Evolutionary conservation across 2,113 vertebrate genomes (phyloP).

Genomic region (Syngnathoides biaculeatus): DNA sequence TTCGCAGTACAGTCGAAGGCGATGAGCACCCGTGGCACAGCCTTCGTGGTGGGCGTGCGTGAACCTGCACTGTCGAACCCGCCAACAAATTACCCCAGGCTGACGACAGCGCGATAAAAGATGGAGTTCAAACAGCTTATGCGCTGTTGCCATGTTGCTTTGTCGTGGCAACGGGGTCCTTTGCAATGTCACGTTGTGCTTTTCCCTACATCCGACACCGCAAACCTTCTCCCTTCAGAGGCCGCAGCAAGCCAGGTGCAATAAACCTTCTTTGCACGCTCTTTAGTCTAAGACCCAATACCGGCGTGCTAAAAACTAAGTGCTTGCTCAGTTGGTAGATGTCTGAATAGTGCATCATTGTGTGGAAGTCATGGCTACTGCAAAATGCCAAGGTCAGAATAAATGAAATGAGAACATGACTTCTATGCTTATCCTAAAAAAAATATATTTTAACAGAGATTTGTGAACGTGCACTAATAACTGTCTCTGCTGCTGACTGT

Average conservation of each 20-base stretch:
- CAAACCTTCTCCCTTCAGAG: conserved; percentile 30
- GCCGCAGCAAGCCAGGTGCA: conserved; percentile 37
- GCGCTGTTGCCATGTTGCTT: conserved; percentile 35
- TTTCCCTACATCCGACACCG: conserved; percentile 26
- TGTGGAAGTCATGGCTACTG: conserved; percentile 7
- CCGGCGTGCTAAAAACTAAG: conserved; percentile 33
- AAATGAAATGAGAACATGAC: conserved; percentile 13
- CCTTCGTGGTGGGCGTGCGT: conserved; percentile 48
- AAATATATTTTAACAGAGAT: conserved; percentile 36
- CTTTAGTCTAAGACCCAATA: conserved; percentile 15
- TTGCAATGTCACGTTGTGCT: conserved; percentile 35
- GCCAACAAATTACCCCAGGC: conserved; percentile 36
- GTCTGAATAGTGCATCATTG: conserved; percentile 9
- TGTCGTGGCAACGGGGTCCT: conserved; percentile 40
- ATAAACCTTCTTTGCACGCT: conserved; percentile 35
- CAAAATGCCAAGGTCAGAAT: conserved; percentile 19
- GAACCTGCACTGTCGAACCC: conserved; percentile 49
- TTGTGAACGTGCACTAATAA: conserved; percentile 41
- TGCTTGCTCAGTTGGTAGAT: conserved; percentile 13
- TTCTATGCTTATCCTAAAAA: conserved; percentile 23
- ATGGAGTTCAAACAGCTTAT: conserved; percentile 23
- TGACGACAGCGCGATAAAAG: conserved; percentile 25
- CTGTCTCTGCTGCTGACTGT: conserved; percentile 30
- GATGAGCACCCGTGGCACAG: conserved; percentile 18
- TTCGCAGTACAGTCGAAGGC: conserved; percentile 9